These are phyloP conservation scores for Cabera pusaria DNA, from an alignment of 2,888 invertebrate species.

Conservation along the genomic window DNA sequence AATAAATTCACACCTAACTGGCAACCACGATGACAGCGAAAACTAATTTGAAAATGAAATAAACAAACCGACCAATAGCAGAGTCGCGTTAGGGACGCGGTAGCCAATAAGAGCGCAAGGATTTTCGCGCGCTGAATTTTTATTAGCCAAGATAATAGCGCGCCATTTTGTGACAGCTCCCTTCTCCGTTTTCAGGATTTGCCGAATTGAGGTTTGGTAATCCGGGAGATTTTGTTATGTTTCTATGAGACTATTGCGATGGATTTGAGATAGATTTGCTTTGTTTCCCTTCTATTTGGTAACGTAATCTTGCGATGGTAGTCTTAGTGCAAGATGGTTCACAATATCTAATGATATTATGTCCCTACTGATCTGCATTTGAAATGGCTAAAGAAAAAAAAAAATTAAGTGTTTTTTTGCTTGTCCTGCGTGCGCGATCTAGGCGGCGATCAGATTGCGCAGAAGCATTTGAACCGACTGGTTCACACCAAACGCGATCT, in stretches of 20 bases:
- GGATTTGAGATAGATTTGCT: slow-evolving; percentile 16
- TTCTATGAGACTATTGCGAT: slow-evolving; percentile 8
- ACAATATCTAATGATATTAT: too few species aligned
- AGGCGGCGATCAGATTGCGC: too few species aligned
- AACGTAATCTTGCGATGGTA: too few species aligned
- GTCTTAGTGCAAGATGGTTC: too few species aligned
- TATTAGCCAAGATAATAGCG: slow-evolving; percentile 80
- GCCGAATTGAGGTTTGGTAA: slow-evolving; percentile 21
- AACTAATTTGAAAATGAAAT: slow-evolving; percentile 83
- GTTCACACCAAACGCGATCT: too few species aligned
- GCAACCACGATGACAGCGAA: slow-evolving; percentile 64
- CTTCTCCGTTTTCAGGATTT: slow-evolving; percentile 57
- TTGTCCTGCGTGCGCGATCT: too few species aligned
- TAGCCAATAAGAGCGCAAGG: slow-evolving; percentile 64
- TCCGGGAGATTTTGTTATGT: slow-evolving; percentile 16
- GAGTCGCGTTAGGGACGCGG: slow-evolving; percentile 58
- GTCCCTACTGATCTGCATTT: too few species aligned
- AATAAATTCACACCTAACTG: slow-evolving; percentile 37
- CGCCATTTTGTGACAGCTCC: slow-evolving; percentile 76
- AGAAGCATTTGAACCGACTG: too few species aligned
- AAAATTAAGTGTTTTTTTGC: too few species aligned
- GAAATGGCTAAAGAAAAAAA: too few species aligned
- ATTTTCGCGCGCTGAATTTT: slow-evolving; percentile 83
- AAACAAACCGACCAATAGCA: slow-evolving; percentile 72
- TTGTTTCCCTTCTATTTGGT: slow-evolving; percentile 8